A percentile compares a stretch with the other conserved stretches of the same genome.
Conservation (phyloP, 30 jellyfish, hydroid and myxozoan genomes). For the Aurelia sp. region DNA sequence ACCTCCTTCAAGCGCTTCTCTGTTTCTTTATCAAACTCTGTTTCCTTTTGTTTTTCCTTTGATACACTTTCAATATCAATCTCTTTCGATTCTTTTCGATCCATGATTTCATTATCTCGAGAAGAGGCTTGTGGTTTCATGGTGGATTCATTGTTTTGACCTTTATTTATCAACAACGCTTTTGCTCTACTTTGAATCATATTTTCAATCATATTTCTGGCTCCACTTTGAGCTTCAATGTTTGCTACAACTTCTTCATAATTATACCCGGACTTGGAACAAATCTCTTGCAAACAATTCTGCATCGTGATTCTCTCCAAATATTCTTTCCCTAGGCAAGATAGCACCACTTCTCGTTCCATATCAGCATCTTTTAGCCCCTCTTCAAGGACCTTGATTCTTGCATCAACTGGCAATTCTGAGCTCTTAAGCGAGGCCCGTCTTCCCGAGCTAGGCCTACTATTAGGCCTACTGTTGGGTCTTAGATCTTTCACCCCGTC, state of each 20-base stretch:
- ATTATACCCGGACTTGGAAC: slow-evolving; percentile 70
- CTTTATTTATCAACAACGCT: slow-evolving; percentile 26
- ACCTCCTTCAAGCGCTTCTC: slow-evolving; percentile 54
- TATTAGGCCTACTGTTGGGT: slow-evolving; percentile 20
- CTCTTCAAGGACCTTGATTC: slow-evolving; percentile 68
- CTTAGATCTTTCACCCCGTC: slow-evolving; percentile 21
- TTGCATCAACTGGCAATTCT: slow-evolving; percentile 60
- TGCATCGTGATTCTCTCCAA: slow-evolving; percentile 81
- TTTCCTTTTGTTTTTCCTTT: slow-evolving; percentile 14
- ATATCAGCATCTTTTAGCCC: slow-evolving; percentile 80
- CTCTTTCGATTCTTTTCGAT: not conserved
- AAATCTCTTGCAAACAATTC: slow-evolving; percentile 70
- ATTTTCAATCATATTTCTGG: slow-evolving; percentile 29
- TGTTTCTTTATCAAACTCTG: not conserved
- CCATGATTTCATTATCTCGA: slow-evolving; percentile 1
- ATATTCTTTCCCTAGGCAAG: slow-evolving; percentile 89
- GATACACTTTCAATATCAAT: slow-evolving; percentile 1
- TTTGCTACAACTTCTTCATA: slow-evolving; percentile 57
- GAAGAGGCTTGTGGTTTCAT: slow-evolving; percentile 10
- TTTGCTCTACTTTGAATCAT: slow-evolving; percentile 61
- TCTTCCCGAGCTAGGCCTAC: slow-evolving; percentile 46
- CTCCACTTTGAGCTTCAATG: slow-evolving; percentile 54
- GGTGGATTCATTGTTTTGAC: slow-evolving; percentile 6
- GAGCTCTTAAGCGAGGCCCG: slow-evolving; percentile 47
- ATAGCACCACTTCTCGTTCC: slow-evolving; percentile 85